A percentile compares a stretch with the other conserved stretches of the same genome.
Evolutionary conservation across 2,797 vertebrate species (phyloP).

Genomic region (Sebastes taczanowskii): DNA sequence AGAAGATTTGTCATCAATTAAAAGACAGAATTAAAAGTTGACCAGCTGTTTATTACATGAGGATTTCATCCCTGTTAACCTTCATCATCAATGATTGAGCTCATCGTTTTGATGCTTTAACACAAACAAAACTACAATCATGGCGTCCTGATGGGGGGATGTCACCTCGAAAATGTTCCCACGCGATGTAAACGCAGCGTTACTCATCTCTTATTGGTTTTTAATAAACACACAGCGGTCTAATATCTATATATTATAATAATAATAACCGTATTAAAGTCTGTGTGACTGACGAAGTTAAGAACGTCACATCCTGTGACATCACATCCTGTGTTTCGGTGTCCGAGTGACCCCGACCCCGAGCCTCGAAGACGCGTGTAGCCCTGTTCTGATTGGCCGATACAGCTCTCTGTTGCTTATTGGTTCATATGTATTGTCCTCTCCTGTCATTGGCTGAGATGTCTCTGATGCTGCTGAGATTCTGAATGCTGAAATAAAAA

Average conservation of each 20-base stretch:
- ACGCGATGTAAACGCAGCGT: neutral
- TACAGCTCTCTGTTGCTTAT: slow-evolving; percentile 5
- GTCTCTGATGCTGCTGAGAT: slow-evolving; percentile 53
- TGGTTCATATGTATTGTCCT: slow-evolving; percentile 35
- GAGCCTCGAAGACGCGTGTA: neutral
- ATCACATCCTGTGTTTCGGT: slow-evolving; percentile 5
- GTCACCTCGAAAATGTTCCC: neutral
- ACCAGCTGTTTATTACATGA: neutral
- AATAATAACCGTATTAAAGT: no score
- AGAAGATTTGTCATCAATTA: neutral
- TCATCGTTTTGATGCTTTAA: neutral
- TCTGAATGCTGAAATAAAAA: slow-evolving; percentile 55
- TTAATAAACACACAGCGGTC: neutral
- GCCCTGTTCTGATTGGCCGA: neutral
- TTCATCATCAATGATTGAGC: no score
- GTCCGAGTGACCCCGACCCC: no score
- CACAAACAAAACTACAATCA: neutral
- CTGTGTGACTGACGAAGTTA: neutral
- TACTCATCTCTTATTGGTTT: neutral
- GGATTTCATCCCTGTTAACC: no score
- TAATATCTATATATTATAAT: no score
- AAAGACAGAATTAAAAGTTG: neutral
- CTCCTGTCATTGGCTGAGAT: slow-evolving; percentile 55
- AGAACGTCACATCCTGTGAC: neutral
- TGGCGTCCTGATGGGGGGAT: neutral